These are phyloP conservation scores for Cryptomyrus ogoouensis DNA, from an alignment of 2,113 vertebrate species.

Conservation along the genomic window DNA sequence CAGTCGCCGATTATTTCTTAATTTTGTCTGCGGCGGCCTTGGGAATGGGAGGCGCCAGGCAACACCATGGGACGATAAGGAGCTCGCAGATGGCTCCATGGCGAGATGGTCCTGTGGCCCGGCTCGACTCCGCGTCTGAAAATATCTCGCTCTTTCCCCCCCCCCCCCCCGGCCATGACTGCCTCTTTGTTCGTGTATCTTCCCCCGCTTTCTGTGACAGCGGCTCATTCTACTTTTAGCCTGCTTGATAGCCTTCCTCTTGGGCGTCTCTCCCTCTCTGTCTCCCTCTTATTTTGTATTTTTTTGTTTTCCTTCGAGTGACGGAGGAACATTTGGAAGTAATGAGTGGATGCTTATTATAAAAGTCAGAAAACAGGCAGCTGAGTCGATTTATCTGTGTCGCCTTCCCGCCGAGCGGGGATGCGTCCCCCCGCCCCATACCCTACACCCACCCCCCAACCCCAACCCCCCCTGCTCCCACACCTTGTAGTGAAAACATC, in stretches of 20 bases:
- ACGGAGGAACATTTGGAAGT: constrained; percentile 53
- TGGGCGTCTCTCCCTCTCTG: not conserved
- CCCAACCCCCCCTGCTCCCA: constrained; percentile 40
- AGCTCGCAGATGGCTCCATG: constrained; percentile 12
- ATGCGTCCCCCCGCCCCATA: constrained; percentile 33
- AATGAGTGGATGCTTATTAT: constrained; percentile 62
- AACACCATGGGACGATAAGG: constrained; percentile 26
- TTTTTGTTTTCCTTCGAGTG: constrained; percentile 12
- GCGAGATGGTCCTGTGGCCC: not conserved
- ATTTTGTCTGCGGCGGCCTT: constrained; percentile 27
- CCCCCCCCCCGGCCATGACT: not conserved
- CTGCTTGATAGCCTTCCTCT: not conserved
- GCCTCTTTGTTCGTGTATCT: not conserved
- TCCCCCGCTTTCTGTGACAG: not conserved
- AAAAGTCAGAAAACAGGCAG: constrained; percentile 58
- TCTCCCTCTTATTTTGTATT: constrained; percentile 2
- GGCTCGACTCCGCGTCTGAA: not conserved
- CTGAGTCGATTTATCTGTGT: constrained; percentile 61
- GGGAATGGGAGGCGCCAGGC: constrained; percentile 32
- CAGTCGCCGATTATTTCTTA: constrained; percentile 35
- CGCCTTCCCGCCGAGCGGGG: constrained; percentile 56
- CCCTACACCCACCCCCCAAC: not conserved
- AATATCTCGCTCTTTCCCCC: not conserved
- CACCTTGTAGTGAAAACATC: constrained; percentile 78
- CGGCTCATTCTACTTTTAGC: constrained; percentile 8